Evolutionary conservation across 2,113 vertebrate species (phyloP).

Genomic region (Leptosomus discolor): DNA sequence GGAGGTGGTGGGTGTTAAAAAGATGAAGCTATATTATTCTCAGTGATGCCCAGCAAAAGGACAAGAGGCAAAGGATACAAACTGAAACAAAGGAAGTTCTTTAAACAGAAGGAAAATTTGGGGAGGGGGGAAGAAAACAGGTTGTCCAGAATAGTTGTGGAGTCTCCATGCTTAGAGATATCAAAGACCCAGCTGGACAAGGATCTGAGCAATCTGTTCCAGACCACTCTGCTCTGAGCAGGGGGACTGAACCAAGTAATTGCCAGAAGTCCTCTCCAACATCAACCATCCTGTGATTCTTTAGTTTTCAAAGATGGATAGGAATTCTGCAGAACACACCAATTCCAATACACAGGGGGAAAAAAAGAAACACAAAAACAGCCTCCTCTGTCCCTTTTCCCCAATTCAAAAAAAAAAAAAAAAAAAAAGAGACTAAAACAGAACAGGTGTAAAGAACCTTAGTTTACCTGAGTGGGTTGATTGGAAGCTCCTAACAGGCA

Average conservation of each 20-base stretch:
- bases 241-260: background rate
- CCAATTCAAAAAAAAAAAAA: background rate
- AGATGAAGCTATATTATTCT: background rate
- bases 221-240: background rate
- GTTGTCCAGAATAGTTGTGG: background rate
- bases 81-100: background rate
- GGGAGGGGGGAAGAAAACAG: fast-evolving
- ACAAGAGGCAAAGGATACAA: background rate
- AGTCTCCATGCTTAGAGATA: background rate
- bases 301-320: background rate
- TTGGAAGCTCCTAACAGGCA: background rate
- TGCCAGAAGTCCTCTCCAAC: background rate
- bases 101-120: background rate
- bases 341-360: background rate
- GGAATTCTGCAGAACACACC: background rate
- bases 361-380: background rate
- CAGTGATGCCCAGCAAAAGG: background rate
- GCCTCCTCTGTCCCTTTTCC: background rate
- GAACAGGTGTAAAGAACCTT: background rate
- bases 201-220: background rate
- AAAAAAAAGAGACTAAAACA: background rate
- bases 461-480: background rate
- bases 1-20: background rate
- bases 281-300: background rate
- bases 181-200: background rate